Percentiles rank a stretch among this genome's conserved stretches.
These are phyloP conservation scores for Deilephila porcellus DNA, from an alignment of 2,888 invertebrate species.

Conservation along the genomic window DNA sequence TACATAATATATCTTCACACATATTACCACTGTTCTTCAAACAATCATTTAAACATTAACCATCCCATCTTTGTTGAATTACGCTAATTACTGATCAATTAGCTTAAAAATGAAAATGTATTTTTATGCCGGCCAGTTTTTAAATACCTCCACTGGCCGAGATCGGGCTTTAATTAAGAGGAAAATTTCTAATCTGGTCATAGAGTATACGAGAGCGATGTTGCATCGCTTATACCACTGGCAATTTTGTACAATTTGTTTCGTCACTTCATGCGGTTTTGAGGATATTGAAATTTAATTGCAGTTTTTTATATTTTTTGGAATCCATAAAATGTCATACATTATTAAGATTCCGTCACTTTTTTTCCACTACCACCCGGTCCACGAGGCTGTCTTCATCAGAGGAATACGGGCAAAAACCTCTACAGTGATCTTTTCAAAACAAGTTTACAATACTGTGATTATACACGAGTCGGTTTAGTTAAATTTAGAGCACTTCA, in stretches of 20 bases:
- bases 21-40: not conserved
- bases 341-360: too few relatives aligned
- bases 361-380: too few relatives aligned
- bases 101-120: not conserved
- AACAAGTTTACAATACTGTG: too few relatives aligned
- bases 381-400: too few relatives aligned
- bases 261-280: not conserved
- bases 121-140: not conserved
- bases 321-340: too few relatives aligned
- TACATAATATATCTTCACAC: not conserved
- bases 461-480: too few relatives aligned
- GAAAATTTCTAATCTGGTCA: not conserved
- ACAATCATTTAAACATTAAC: not conserved
- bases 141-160: not conserved
- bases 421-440: too few relatives aligned
- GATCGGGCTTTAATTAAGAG: not conserved
- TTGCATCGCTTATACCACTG: not conserved
- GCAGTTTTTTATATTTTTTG: too few relatives aligned
- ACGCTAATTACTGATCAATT: constrained; percentile 15
- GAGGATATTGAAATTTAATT: not conserved
- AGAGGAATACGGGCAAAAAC: too few relatives aligned
- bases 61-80: constrained; percentile 3
- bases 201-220: not conserved
- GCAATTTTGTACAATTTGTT: not conserved
- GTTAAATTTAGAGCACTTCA: too few relatives aligned